These are phyloP conservation scores for Botrylloides violaceus DNA, from an alignment of 23 tunicate genomes.

Conservation along the genomic window DNA sequence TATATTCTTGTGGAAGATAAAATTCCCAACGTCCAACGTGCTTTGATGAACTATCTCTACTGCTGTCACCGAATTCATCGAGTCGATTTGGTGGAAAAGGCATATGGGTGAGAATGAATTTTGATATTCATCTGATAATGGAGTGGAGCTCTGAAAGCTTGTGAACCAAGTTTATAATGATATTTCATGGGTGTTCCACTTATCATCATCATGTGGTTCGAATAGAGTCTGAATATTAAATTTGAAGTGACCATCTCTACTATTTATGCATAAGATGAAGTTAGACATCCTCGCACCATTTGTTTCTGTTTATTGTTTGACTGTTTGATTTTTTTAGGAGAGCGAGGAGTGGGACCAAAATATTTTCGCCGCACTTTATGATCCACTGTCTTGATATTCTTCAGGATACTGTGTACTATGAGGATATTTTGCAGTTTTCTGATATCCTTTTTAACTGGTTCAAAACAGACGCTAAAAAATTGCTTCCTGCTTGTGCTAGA, in stretches of 20 bases:
- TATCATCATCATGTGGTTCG: too few relatives aligned
- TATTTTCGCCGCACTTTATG: neutral
- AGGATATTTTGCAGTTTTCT: neutral
- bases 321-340: neutral
- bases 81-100: neutral
- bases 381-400: neutral
- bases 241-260: too few relatives aligned
- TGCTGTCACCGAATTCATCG: neutral
- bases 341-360: neutral
- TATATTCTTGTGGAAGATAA: neutral
- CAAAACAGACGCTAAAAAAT: neutral
- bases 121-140: too few relatives aligned
- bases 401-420: neutral
- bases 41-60: neutral
- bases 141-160: too few relatives aligned
- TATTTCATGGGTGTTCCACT: too few relatives aligned
- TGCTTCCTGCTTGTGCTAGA: neutral
- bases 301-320: too few relatives aligned
- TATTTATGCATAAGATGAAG: too few relatives aligned
- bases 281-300: too few relatives aligned
- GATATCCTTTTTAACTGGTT: neutral
- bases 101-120: neutral
- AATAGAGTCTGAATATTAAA: too few relatives aligned
- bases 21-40: neutral
- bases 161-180: too few relatives aligned